Percentiles rank a stretch among this genome's conserved stretches.
Conservation (phyloP, 2,113 vertebrate species). For the human region GRCh38 chr5:103813501-103814000, state of each 20-base stretch:
- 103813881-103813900: slow-evolving; percentile 6
- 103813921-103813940: neutral
- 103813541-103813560: neutral
- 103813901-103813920: neutral
- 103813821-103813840: neutral
- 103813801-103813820: neutral
- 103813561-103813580: neutral
- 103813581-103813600: neutral
- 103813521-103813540: neutral
- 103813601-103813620: neutral
- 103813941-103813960: neutral
- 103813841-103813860: neutral
- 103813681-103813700: neutral
- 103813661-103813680: neutral
- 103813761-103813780: neutral
- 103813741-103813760: neutral
- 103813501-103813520: neutral
- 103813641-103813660: neutral
- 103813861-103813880: neutral
- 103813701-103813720: neutral
- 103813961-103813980: neutral
- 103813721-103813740: neutral
- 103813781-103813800: neutral
- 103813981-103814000: neutral
- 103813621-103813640: neutral